Conservation (phyloP, 2,888 invertebrate species). For the Eledone cirrhosa region DNA sequence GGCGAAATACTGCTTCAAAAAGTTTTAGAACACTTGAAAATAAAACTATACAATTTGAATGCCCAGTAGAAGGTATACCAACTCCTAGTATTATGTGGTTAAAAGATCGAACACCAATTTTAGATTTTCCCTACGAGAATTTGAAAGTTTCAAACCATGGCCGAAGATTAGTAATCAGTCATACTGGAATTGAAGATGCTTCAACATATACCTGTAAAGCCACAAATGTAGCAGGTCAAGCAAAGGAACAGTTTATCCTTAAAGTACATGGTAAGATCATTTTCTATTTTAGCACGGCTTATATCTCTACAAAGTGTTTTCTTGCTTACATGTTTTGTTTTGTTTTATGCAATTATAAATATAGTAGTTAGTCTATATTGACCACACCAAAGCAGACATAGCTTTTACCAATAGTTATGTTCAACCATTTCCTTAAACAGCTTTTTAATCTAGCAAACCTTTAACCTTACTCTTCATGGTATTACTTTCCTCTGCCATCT, state of each 20-base stretch:
- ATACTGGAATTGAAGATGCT: slow-evolving; percentile 62
- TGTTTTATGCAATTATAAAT: no score
- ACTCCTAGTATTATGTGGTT: slow-evolving; percentile 66
- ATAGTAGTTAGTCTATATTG: no score
- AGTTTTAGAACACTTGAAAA: slow-evolving; percentile 62
- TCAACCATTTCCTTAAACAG: no score
- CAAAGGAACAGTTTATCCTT: slow-evolving; percentile 52
- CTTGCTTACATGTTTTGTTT: no score
- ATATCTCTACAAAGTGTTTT: no score
- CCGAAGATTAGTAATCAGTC: slow-evolving; percentile 63
- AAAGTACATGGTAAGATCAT: slow-evolving; percentile 55
- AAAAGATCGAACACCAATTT: slow-evolving; percentile 53
- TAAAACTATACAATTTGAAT: slow-evolving; percentile 61
- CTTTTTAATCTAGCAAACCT: no score
- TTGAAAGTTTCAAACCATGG: slow-evolving; percentile 56
- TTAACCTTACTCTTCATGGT: no score
- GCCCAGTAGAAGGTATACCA: slow-evolving; percentile 65
- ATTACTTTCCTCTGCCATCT: no score
- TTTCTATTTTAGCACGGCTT: background rate
- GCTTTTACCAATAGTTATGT: no score
- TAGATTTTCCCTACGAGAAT: slow-evolving; percentile 57
- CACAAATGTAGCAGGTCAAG: slow-evolving; percentile 67
- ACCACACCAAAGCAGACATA: no score
- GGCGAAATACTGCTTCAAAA: slow-evolving; percentile 41
- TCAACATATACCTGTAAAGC: slow-evolving; percentile 68